Conservation (phyloP, 2,888 invertebrate species). For the Margaritifera margaritifera region DNA sequence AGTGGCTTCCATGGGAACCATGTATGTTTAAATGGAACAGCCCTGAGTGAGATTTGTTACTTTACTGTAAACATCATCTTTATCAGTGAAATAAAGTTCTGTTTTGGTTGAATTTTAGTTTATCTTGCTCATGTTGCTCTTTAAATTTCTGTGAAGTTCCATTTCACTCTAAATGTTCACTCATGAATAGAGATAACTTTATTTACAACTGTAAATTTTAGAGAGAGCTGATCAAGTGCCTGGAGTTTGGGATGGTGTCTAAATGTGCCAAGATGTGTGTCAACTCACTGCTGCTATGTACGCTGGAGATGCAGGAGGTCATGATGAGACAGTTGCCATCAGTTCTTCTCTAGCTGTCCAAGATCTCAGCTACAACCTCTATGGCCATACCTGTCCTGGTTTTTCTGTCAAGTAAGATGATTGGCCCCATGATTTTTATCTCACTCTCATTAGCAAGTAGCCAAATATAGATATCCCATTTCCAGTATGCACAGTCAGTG, state of each 20-base stretch:
- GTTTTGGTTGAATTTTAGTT: too few species aligned
- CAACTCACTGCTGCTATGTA: conserved; percentile 84
- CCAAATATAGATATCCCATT: not conserved
- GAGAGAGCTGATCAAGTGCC: conserved; percentile 74
- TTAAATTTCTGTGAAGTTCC: too few species aligned
- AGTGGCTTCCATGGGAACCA: too few species aligned
- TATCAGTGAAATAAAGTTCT: too few species aligned
- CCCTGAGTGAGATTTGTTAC: too few species aligned
- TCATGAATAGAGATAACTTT: too few species aligned
- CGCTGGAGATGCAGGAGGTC: conserved; percentile 92
- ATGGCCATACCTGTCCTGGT: conserved; percentile 95
- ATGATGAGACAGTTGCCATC: conserved; percentile 89
- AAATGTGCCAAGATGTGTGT: conserved; percentile 79
- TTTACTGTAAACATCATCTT: too few species aligned
- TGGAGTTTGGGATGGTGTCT: conserved; percentile 75
- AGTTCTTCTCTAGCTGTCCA: conserved; percentile 68
- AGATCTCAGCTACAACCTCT: conserved; percentile 92
- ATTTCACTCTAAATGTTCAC: too few species aligned
- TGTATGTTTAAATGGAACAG: too few species aligned
- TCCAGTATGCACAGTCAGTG: not conserved
- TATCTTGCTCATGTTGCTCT: too few species aligned
- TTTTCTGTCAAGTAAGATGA: conserved; percentile 88
- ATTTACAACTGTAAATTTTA: conserved; percentile 43
- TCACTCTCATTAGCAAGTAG: not conserved
- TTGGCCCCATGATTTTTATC: too few species aligned